Percentiles rank a stretch among this genome's conserved stretches.
Evolutionary conservation across 2,797 vertebrate genomes (phyloP).

Genomic region (Mormyrus hasselquistii): DNA sequence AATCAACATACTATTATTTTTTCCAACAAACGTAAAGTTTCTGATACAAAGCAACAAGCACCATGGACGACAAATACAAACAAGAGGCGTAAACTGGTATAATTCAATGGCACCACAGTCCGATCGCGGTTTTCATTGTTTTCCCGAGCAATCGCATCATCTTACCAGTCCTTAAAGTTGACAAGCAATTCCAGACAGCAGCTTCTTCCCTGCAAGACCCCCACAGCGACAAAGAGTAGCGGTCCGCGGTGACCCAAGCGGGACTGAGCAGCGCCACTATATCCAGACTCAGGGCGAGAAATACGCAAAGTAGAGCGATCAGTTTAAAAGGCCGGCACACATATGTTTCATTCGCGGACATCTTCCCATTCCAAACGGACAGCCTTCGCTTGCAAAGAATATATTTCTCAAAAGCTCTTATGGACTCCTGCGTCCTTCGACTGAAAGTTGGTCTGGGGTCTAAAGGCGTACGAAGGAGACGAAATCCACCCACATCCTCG

Average conservation of each 20-base stretch:
- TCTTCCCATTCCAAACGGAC: slow-evolving; percentile 39
- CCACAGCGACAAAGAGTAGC: slow-evolving; percentile 71
- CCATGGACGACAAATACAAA: background rate
- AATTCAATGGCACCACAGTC: background rate
- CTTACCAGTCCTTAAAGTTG: slow-evolving; percentile 66
- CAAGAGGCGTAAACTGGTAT: background rate
- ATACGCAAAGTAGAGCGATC: slow-evolving; percentile 68
- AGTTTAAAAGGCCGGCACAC: slow-evolving; percentile 68
- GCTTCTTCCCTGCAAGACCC: slow-evolving; percentile 59
- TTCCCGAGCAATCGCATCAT: background rate
- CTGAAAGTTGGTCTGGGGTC: slow-evolving; percentile 25
- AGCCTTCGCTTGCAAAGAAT: background rate
- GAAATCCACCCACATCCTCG: slow-evolving; percentile 8
- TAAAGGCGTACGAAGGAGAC: slow-evolving; percentile 16
- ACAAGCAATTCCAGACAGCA: slow-evolving; percentile 60
- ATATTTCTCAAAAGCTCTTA: background rate
- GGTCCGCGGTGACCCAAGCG: slow-evolving; percentile 73
- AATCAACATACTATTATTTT: background rate
- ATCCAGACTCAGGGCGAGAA: slow-evolving; percentile 66
- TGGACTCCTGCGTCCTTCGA: background rate
- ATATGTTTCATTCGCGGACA: slow-evolving; percentile 63
- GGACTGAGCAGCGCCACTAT: slow-evolving; percentile 68
- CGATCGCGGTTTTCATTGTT: background rate
- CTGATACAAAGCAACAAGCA: slow-evolving; percentile 5
- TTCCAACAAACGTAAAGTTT: background rate